Percentiles rank a stretch among this genome's conserved stretches.
These are phyloP conservation scores for Drosophila athabasca DNA, from an alignment of 1,140 invertebrate species.

Conservation along the genomic window DNA sequence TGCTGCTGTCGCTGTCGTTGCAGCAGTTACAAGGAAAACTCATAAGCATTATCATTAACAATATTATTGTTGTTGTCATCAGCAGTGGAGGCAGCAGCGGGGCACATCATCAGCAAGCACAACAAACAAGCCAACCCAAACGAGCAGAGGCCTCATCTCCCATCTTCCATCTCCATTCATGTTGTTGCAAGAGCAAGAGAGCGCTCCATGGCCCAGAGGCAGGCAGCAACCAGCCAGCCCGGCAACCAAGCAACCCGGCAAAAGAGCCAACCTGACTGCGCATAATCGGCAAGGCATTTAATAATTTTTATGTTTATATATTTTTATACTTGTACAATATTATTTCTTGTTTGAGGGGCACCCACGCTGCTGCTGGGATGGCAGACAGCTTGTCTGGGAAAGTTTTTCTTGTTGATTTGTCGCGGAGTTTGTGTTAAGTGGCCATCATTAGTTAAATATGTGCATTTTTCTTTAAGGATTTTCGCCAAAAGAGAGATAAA, in stretches of 20 bases:
- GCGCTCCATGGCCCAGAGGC: not conserved
- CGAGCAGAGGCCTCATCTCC: no score
- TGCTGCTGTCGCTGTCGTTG: not conserved
- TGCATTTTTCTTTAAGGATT: constrained; percentile 82
- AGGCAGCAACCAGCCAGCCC: no score
- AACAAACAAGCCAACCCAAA: constrained; percentile 45
- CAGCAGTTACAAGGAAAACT: constrained; percentile 73
- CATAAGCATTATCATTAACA: constrained; percentile 82
- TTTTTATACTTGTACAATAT: constrained; percentile 59
- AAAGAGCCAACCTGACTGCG: constrained; percentile 40
- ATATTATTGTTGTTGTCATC: constrained; percentile 80
- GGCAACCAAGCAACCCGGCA: no score
- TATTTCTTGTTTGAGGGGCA: constrained; percentile 27
- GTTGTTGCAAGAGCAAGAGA: constrained; percentile 9
- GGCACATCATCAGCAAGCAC: constrained; percentile 65
- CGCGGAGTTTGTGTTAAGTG: constrained; percentile 78
- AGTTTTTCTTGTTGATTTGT: constrained; percentile 77
- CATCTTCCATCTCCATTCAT: no score
- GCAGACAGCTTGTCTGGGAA: constrained; percentile 60
- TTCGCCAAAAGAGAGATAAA: constrained; percentile 28
- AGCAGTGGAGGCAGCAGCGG: constrained; percentile 43
- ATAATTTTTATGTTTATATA: constrained; percentile 80
- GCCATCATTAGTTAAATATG: constrained; percentile 82
- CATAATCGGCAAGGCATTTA: constrained; percentile 81
- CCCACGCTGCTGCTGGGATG: constrained; percentile 51